These are phyloP conservation scores for Apotomis turbidana DNA, from an alignment of 2,888 invertebrate species.

Conservation along the genomic window DNA sequence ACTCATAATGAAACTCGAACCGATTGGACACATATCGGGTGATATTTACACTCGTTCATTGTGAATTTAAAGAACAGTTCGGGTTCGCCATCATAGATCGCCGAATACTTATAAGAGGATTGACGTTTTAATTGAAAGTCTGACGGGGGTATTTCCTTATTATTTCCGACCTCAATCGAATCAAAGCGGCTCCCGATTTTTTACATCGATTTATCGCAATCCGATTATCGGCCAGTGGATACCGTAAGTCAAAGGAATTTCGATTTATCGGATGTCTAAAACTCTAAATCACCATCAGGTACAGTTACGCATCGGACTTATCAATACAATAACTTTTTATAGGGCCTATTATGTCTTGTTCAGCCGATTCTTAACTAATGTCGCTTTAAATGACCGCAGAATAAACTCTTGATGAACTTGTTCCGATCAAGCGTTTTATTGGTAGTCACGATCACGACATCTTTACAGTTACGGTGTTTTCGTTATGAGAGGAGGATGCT, in stretches of 20 bases:
- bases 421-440: constrained; percentile 44
- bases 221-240: constrained; percentile 75
- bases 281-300: constrained; percentile 54
- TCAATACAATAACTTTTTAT: constrained; percentile 47
- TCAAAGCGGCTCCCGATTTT: constrained; percentile 58
- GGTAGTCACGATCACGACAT: constrained; percentile 43
- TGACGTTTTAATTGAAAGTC: neutral
- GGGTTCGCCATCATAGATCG: too few relatives aligned
- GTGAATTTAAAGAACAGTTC: too few relatives aligned
- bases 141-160: constrained; percentile 46
- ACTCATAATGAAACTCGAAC: too few relatives aligned
- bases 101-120: neutral
- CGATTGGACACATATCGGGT: too few relatives aligned
- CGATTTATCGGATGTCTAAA: constrained; percentile 63
- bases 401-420: constrained; percentile 38
- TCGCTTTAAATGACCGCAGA: constrained; percentile 38
- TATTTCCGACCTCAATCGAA: constrained; percentile 71
- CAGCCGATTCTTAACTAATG: constrained; percentile 33
- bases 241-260: constrained; percentile 71
- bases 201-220: constrained; percentile 68
- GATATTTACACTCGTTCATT: too few relatives aligned
- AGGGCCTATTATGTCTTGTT: constrained; percentile 38
- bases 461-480: constrained; percentile 23
- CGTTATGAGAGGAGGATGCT: neutral
- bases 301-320: constrained; percentile 53